Evolutionary conservation across 2,113 vertebrate species (phyloP).

Genomic region (Corythornis vintsioides): DNA sequence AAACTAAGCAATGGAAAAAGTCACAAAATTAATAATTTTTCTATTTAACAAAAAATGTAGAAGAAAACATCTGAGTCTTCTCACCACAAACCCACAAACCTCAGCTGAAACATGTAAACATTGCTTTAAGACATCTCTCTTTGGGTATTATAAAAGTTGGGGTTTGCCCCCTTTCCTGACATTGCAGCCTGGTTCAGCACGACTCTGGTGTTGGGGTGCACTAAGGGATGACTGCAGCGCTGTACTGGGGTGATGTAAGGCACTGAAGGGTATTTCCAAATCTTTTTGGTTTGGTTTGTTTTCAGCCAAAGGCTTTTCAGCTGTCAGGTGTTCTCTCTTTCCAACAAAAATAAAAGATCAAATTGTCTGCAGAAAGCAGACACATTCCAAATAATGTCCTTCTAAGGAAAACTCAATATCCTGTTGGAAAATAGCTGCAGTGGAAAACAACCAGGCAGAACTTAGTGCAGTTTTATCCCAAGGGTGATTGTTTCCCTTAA

Average conservation of each 20-base stretch:
- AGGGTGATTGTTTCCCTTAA: background rate
- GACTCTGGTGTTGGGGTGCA: background rate
- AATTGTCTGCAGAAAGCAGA: slow-evolving; percentile 30
- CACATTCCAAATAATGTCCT: background rate
- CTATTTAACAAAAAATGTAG: background rate
- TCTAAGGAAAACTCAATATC: slow-evolving; percentile 54
- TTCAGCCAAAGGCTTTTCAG: slow-evolving; percentile 35
- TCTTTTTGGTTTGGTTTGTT: background rate
- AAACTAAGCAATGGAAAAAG: background rate
- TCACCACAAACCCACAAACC: background rate
- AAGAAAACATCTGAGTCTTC: background rate
- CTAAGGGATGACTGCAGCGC: fast-evolving
- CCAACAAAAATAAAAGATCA: slow-evolving; percentile 59
- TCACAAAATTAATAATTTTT: background rate
- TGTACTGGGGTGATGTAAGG: background rate
- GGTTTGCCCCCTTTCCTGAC: background rate
- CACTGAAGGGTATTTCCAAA: slow-evolving; percentile 9
- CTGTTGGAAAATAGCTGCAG: slow-evolving; percentile 32
- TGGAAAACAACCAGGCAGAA: slow-evolving; percentile 24
- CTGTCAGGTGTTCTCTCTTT: slow-evolving; percentile 47
- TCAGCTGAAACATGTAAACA: background rate
- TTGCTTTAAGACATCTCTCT: background rate
- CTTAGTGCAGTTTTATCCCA: background rate
- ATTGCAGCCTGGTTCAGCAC: background rate
- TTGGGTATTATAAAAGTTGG: background rate